Percentiles rank a stretch among this genome's conserved stretches.
Evolutionary conservation across 2,113 vertebrate genomes (phyloP).

Genomic region (Muntiacus reevesi): DNA sequence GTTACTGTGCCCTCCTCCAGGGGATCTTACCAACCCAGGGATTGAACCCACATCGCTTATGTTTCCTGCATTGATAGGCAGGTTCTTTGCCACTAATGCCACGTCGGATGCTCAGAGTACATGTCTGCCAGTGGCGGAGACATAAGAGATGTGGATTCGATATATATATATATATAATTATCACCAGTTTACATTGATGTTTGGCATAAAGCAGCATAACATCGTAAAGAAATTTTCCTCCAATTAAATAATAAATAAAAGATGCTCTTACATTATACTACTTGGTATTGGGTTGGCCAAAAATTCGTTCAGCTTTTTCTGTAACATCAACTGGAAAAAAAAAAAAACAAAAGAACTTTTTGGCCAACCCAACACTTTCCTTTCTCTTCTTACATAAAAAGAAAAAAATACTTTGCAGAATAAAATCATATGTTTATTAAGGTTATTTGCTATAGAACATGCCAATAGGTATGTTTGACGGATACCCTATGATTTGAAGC

Average conservation of each 20-base stretch:
- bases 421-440: not conserved
- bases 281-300: not conserved
- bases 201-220: not conserved
- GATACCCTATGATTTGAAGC: slow-evolving; percentile 25
- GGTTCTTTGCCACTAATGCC: not conserved
- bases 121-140: not conserved
- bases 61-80: not conserved
- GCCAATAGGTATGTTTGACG: not conserved
- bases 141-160: not conserved
- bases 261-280: not conserved
- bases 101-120: not conserved
- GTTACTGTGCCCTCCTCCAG: not conserved
- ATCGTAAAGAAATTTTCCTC: not conserved
- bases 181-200: not conserved
- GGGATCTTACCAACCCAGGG: not conserved
- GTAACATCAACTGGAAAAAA: not conserved
- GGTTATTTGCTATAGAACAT: not conserved
- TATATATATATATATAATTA: not conserved
- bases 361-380: not conserved
- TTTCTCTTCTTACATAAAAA: not conserved
- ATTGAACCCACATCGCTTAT: not conserved
- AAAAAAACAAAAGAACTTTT: not conserved
- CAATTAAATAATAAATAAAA: not conserved
- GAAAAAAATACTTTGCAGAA: not conserved
- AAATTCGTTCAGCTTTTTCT: not conserved